phyloP scores from a whole-genome alignment of 2,888 invertebrate genomes.

The Liposcelis brunnea region DNA sequence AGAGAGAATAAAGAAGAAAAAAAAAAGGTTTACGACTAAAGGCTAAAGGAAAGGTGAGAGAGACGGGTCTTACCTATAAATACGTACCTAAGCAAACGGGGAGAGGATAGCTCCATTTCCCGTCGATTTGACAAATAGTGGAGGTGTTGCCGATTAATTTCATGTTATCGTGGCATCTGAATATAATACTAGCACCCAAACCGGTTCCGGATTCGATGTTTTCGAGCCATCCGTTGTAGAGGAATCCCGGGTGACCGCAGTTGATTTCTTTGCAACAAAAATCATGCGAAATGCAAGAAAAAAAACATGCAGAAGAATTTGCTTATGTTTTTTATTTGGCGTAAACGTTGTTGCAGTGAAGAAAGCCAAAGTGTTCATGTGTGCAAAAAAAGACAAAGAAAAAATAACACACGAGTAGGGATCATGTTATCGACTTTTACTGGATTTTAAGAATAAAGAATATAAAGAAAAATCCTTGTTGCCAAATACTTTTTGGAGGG shows the following conservation, averaged over 20 bases:
- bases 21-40: no score
- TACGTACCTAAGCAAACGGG: constrained; percentile 72
- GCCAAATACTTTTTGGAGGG: background rate
- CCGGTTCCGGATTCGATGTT: constrained; percentile 80
- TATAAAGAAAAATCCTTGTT: background rate
- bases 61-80: no score
- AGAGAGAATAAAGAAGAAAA: background rate
- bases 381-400: constrained; percentile 7
- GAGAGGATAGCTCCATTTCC: constrained; percentile 83
- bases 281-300: constrained; percentile 11
- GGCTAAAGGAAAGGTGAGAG: no score
- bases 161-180: constrained; percentile 85
- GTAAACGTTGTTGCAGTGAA: constrained; percentile 2
- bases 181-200: constrained; percentile 80
- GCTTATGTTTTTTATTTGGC: background rate
- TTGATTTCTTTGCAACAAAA: constrained; percentile 61
- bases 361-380: constrained; percentile 7
- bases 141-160: constrained; percentile 73
- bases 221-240: constrained; percentile 93
- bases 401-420: constrained; percentile 2
- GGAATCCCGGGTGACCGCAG: constrained; percentile 82
- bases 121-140: constrained; percentile 84
- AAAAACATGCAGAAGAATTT: constrained; percentile 8
- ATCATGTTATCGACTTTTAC: no score
- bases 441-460: background rate